Evolutionary conservation across 1,140 invertebrate genomes (phyloP).

Genomic region (Nasonia vitripennis): DNA sequence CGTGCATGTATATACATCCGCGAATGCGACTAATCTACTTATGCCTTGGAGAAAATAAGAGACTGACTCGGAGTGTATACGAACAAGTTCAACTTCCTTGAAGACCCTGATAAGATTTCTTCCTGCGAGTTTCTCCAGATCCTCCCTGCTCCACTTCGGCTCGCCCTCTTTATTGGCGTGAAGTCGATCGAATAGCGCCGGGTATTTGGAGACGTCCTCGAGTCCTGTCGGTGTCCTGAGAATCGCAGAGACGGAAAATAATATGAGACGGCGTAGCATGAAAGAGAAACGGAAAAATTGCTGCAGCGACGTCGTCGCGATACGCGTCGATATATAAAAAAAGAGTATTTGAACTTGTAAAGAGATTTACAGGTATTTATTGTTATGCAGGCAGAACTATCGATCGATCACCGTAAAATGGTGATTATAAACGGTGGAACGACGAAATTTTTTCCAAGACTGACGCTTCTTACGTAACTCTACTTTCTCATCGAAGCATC

Average conservation of each 20-base stretch:
- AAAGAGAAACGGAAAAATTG: not conserved
- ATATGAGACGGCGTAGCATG: not conserved
- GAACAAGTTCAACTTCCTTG: constrained; percentile 80
- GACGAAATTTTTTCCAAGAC: no score
- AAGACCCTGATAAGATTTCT: constrained; percentile 83
- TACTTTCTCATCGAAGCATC: no score
- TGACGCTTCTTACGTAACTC: no score
- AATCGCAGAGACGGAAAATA: not conserved
- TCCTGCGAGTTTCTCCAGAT: constrained; percentile 83
- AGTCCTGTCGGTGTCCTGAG: constrained; percentile 78
- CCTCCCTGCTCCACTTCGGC: constrained; percentile 78
- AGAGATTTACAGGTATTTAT: no score
- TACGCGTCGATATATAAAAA: not conserved
- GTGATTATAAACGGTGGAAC: no score
- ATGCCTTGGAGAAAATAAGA: not conserved
- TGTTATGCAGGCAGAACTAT: no score
- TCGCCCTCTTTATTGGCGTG: constrained; percentile 67
- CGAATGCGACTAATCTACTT: constrained; percentile 14
- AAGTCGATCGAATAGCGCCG: constrained; percentile 79
- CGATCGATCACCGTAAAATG: no score
- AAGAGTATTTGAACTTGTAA: no score
- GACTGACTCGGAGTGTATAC: constrained; percentile 52
- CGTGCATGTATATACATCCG: not conserved
- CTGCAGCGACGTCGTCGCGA: not conserved
- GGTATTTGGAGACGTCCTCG: constrained; percentile 83